Evolutionary conservation across 2,888 invertebrate genomes (phyloP), one percentile per base, ranked within the genome.

Genomic region (Diachrysia chrysitis): DNA sequence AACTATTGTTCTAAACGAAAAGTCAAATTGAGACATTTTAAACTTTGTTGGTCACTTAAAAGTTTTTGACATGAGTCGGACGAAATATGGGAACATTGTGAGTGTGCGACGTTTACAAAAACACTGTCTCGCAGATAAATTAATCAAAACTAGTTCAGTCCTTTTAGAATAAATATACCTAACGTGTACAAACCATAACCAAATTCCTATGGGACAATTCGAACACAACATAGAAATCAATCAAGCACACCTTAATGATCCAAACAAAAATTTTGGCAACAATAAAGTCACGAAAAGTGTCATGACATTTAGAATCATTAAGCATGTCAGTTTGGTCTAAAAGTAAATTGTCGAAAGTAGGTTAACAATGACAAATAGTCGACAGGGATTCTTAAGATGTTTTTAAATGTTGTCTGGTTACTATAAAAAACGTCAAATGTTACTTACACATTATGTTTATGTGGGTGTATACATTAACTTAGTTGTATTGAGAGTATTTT

Each of bases 331-430:
- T 58, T 64, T 68, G 76, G 69, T 81, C 81, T 77, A 80, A 85
- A 83, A 81, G 82, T 76, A 85, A 82, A 82, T 71, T 77, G 73
- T 81, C 70, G 82, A 87, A 91, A 88, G 86, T 90, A 73, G 91
- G 90, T 86, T 86, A 88, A 85, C 87, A 84, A 87, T 87, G 89
- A 90, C 86, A 87, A 90, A 90, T 89, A 85, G 86, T 84, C 75
- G 83, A 86, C 81, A 84, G 78, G 73, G 78, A 83, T 83, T 82
- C 76, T 83, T 83, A 73, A 72, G 73, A 81, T 79, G 80, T 81
- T 79, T 82, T 84, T 77, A 76, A 81, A 79, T 78, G 71, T 70
- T 69, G 66, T 58, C 65, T 58, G 51, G 78, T 75, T 77, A 63
- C 58, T 69, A 73, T 55, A 75, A 71, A 60, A 69, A 63, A 60